phyloP scores from a whole-genome alignment of 1,140 invertebrate genomes.

The Triops longicaudatus region DNA sequence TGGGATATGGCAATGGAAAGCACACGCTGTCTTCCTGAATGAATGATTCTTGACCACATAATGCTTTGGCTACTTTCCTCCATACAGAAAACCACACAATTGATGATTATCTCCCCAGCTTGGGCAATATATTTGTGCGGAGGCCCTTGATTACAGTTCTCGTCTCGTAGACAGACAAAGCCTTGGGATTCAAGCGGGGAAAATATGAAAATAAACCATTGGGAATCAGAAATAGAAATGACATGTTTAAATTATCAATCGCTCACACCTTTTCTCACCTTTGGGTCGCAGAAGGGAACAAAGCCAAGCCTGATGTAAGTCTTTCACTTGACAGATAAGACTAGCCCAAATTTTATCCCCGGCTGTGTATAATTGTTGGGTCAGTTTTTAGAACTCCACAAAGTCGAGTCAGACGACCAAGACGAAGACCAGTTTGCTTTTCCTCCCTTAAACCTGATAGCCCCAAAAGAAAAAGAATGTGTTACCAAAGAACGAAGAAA shows the following conservation, averaged over 20 bases:
- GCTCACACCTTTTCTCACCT: neutral
- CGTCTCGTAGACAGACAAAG: neutral
- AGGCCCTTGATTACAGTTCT: neutral
- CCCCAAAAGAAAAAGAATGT: neutral
- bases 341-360: neutral
- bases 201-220: neutral
- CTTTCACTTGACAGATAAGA: neutral
- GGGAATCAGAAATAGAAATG: neutral
- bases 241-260: neutral
- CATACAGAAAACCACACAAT: neutral
- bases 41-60: slow-evolving; percentile 1
- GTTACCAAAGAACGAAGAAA: neutral
- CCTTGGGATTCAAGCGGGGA: neutral
- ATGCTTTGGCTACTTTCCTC: slow-evolving; percentile 2
- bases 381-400: neutral
- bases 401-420: neutral
- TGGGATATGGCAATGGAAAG: neutral
- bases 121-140: neutral
- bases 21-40: slow-evolving; percentile 7
- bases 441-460: slow-evolving; percentile 2
- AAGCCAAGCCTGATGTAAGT: neutral
- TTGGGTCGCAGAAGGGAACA: neutral
- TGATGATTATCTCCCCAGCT: neutral
- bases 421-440: neutral
- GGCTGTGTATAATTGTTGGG: neutral